These are phyloP conservation scores for Platichthys flesus DNA, from an alignment of 2,113 vertebrate genomes.

Conservation along the genomic window DNA sequence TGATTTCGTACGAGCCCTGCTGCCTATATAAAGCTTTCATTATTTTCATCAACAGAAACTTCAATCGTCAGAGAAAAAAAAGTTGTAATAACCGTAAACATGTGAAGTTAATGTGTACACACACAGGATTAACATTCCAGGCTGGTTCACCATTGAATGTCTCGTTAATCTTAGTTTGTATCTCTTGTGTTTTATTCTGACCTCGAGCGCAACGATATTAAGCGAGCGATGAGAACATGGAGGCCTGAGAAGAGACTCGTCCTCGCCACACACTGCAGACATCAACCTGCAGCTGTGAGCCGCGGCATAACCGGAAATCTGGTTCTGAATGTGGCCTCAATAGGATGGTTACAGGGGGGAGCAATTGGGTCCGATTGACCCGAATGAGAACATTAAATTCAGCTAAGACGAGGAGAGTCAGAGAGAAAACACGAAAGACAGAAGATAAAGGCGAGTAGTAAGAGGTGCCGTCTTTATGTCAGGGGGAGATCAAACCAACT, in stretches of 20 bases:
- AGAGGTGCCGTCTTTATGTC: conserved; percentile 13
- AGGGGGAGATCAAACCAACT: conserved; percentile 8
- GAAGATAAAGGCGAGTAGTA: background rate
- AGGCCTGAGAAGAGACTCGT: background rate
- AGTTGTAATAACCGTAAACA: conserved; percentile 47
- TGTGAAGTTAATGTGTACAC: background rate
- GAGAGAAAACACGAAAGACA: background rate
- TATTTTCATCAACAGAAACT: background rate
- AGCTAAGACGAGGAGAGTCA: background rate
- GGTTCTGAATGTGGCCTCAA: background rate
- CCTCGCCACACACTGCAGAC: background rate
- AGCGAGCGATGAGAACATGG: conserved; percentile 16
- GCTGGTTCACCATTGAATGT: background rate
- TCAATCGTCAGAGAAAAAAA: conserved; percentile 17
- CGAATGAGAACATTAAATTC: background rate
- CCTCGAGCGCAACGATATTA: background rate
- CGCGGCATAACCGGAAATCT: background rate
- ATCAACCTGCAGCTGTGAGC: conserved; percentile 6
- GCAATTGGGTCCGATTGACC: background rate
- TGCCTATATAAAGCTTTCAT: no score
- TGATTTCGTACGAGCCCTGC: background rate
- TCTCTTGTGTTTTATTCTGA: conserved; percentile 37
- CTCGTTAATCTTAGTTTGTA: conserved; percentile 11
- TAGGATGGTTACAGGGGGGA: background rate
- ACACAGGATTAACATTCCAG: background rate